Base-by-base conservation (phyloP, 2,888 invertebrate species). In the Ophioninae sp. region DNA sequence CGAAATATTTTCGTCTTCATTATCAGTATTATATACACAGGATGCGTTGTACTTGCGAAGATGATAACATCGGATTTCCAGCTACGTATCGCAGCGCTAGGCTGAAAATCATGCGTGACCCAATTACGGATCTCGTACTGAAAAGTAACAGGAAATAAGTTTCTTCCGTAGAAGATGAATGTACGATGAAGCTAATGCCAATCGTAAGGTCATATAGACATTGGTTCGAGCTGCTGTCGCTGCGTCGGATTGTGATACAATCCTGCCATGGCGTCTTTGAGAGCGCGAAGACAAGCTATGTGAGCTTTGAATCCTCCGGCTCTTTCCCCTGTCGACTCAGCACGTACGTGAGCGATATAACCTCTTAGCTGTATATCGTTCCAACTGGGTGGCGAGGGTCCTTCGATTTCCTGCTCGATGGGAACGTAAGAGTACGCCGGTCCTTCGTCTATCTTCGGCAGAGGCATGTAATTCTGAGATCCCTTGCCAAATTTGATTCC, bases 271-370 rank as follows among this genome's bases (percentile, higher is more conserved):
- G 98, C 97, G 91, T 98, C 98, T 90, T 98, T 97, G 63, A 99
- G 92, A 0, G 98, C 98, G 83, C 98, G 94, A 84, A 97, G 94
- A 90, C 98, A 98, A 0, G 98, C 97, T 87, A 97, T 94, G 2
- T 95, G 95, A 0, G 97, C 95, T n/a, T 95, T 95, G 91, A 97
- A 99, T 0, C 99, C 99, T 10, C 98, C 98, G 0, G 98, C 98
- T 86, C 95, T 95, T 92, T 99, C 98, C 23, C 95, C 93, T 37
- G 95, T 94, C 56, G 94, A 96, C 88, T 97, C 97, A 2, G 94
- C 89, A 87, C 98, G 93, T 58, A 98, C 95, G 93, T 98, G 96
- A 23, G 94, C 91, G 83, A 97, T 94, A 90, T 97, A 98, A 2
- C 96, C 96, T 79, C 94, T 93, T 2, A 90, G 91, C 71, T 95